Conservation (phyloP, 2,113 vertebrate genomes). For the Panurus biarmicus region DNA sequence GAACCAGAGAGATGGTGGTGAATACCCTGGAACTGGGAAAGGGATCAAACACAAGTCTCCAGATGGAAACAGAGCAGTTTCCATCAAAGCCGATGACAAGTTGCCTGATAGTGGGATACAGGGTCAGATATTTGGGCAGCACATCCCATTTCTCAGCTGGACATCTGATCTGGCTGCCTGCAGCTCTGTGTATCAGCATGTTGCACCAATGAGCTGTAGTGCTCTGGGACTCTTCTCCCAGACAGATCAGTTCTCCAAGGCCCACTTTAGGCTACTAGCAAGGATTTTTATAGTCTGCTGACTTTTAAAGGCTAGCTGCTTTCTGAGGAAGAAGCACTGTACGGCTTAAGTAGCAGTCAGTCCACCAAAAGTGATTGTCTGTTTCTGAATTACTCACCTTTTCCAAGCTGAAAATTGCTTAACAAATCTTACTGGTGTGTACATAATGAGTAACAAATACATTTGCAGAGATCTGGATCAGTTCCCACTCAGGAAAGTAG, state of each 20-base stretch:
- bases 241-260: background rate
- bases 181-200: background rate
- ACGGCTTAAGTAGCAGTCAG: background rate
- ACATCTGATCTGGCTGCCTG: background rate
- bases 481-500: background rate
- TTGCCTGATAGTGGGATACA: background rate
- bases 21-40: background rate
- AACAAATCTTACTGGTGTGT: background rate
- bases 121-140: background rate
- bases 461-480: conserved; percentile 17
- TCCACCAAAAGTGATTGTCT: background rate
- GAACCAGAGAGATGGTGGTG: background rate
- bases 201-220: background rate
- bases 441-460: conserved; percentile 26
- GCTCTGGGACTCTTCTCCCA: background rate
- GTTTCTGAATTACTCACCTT: background rate
- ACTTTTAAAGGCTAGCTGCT: background rate
- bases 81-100: background rate
- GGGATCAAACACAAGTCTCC: background rate
- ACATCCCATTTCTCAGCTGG: background rate
- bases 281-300: background rate
- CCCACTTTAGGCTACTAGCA: background rate
- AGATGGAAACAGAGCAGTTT: background rate
- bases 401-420: background rate
- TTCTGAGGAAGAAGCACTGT: background rate